phyloP scores from a whole-genome alignment of 64 coral and sea anemone genomes.

The Trachythela sp. region DNA sequence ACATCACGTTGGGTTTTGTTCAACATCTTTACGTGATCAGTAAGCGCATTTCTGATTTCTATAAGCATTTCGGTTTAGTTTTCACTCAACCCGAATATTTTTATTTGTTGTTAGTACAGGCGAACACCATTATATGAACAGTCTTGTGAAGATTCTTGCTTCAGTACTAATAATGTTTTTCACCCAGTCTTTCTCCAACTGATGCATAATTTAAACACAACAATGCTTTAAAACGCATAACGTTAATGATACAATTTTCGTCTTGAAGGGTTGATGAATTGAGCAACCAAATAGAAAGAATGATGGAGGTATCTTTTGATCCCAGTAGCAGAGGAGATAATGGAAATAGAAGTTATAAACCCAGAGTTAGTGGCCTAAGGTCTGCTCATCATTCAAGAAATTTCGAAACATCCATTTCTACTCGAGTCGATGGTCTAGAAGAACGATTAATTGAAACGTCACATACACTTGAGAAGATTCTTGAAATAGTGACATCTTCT shows the following conservation, averaged over 20 bases:
- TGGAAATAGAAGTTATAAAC: neutral
- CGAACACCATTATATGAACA: too few relatives aligned
- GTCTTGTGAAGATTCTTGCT: too few relatives aligned
- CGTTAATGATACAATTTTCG: neutral
- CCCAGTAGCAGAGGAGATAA: neutral
- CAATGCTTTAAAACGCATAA: too few relatives aligned
- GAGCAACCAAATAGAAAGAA: constrained; percentile 9
- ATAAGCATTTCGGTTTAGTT: too few relatives aligned
- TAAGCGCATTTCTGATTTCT: too few relatives aligned
- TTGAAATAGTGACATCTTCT: neutral
- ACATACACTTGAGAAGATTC: neutral
- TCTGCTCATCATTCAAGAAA: neutral
- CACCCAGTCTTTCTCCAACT: too few relatives aligned
- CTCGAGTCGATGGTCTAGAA: neutral
- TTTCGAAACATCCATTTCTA: neutral
- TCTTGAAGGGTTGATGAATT: neutral
- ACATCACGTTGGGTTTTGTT: too few relatives aligned
- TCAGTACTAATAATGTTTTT: too few relatives aligned
- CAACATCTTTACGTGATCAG: too few relatives aligned
- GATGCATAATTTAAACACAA: too few relatives aligned
- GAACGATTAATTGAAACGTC: neutral
- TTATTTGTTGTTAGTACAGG: too few relatives aligned
- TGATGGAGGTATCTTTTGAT: constrained; percentile 6
- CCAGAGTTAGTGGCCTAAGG: neutral
- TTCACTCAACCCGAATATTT: too few relatives aligned